phyloP scores from a whole-genome alignment of 2,113 vertebrate species.

The Actinemys pallida region DNA sequence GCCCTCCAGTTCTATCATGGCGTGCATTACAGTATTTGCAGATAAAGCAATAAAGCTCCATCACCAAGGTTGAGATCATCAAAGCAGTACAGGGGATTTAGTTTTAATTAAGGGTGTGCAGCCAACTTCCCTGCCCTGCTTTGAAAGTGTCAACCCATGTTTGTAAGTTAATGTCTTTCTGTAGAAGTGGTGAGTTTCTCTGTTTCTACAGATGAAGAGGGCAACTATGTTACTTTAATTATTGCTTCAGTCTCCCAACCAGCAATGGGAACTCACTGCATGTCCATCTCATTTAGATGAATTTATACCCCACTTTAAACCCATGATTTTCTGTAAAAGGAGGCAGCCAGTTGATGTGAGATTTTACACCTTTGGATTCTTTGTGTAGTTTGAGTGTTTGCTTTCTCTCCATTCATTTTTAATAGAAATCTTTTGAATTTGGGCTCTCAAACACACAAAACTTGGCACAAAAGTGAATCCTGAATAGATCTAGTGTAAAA shows the following conservation, averaged over 20 bases:
- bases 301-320: neutral
- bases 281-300: neutral
- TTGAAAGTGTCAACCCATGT: neutral
- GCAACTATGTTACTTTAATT: neutral
- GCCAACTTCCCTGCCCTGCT: neutral
- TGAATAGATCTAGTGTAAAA: neutral
- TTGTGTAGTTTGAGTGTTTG: too few relatives aligned
- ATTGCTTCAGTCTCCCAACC: neutral
- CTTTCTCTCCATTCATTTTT: neutral
- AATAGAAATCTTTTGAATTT: neutral
- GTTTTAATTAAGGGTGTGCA: constrained; percentile 2
- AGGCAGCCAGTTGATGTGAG: neutral
- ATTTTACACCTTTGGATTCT: neutral
- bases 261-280: neutral
- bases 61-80: neutral
- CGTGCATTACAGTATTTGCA: neutral
- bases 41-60: neutral
- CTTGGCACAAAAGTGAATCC: neutral
- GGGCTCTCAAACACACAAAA: neutral
- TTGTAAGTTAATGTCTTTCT: neutral
- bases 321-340: too few relatives aligned
- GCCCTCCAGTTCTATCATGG: neutral
- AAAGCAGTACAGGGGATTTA: neutral
- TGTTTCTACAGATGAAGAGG: neutral
- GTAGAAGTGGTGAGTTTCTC: neutral